Evolutionary conservation across 1,140 invertebrate species (phyloP), one percentile per base, ranked within the genome.

Genomic region (Drosophila arizonae): DNA sequence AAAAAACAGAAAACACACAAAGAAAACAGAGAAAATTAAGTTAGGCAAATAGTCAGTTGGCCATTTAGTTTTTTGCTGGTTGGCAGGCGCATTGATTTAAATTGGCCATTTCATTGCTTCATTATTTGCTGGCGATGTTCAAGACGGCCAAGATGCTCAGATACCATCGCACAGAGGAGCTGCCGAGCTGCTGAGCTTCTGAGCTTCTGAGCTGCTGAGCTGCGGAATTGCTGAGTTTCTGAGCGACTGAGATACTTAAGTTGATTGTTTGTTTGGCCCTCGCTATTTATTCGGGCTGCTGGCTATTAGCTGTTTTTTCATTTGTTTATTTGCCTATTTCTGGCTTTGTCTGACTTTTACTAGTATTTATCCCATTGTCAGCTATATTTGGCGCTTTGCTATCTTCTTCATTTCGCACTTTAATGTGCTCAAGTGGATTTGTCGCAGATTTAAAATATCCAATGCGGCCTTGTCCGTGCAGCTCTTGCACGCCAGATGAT

Each of bases 71-170:
- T 58, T 28, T 65, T 51, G 30, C 46, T 51, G 51, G 43, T 55
- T 51, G 62, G 26, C 24, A 68, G 60, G 50, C 57, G 71, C 79
- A 81, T 81, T 81, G 79, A 81, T 81, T 81, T 81, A 81, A 81
- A 81, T 82, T 81, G 79, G 75, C 65, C 79, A 82, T 81, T 81
- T 81, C 79, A 81, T 81, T 75, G 79, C 79, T 82, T 77, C 78
- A 81, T 81, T 78, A 81, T 77, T 81, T 74, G 65, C 48, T 39
- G n/a, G 70, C 55, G 26, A 56, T 43, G 36, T 21, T 43, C 36
- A 41, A 43, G 36, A 28, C 30, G 43, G 39, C 41, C 51, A 55
- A 65, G 73, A 72, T 68, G 74, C 76, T 66, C 51, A 58, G 70
- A 21, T 39, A 13, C 36, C 33, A 36, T 8, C 33, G 33, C 33